Evolutionary conservation across 1,140 invertebrate genomes (phyloP).

Genomic region (Ctenoplectra terminalis): DNA sequence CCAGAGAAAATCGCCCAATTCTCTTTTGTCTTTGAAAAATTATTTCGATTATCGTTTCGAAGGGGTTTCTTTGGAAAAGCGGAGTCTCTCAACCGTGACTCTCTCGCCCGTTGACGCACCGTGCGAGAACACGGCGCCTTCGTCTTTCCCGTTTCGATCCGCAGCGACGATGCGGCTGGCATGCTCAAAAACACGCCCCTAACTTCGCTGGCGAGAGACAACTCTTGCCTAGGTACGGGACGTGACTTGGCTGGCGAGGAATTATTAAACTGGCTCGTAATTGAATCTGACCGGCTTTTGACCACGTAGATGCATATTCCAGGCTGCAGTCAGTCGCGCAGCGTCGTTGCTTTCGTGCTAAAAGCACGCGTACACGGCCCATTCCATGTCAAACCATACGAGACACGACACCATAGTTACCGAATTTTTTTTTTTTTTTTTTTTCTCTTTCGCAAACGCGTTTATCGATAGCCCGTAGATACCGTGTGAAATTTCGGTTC

Average conservation of each 20-base stretch:
- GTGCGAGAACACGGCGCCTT: neutral
- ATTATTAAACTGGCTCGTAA: slow-evolving; percentile 75
- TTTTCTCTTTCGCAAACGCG: neutral
- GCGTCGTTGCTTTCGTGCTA: neutral
- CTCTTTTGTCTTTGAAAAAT: neutral
- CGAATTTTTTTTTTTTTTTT: neutral
- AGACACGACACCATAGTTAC: neutral
- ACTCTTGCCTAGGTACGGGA: slow-evolving; percentile 51
- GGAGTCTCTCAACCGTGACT: slow-evolving; percentile 12
- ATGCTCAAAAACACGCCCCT: slow-evolving; percentile 64
- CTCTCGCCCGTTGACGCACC: neutral
- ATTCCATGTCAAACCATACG: slow-evolving; percentile 3
- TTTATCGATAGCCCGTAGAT: slow-evolving; percentile 4
- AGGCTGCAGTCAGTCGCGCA: slow-evolving; percentile 24
- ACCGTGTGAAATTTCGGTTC: neutral
- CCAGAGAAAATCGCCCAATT: neutral
- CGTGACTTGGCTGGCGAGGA: slow-evolving; percentile 65
- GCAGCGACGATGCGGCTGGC: slow-evolving; percentile 23
- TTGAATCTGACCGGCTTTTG: slow-evolving; percentile 74
- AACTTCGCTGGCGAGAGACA: slow-evolving; percentile 47
- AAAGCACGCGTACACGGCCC: neutral
- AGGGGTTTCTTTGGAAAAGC: slow-evolving; percentile 9
- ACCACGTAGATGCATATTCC: slow-evolving; percentile 65
- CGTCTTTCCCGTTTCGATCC: slow-evolving; percentile 35
- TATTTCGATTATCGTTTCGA: neutral